A percentile compares a stretch with the other conserved stretches of the same genome.
Conservation (phyloP, 2,888 invertebrate genomes). For the Ashinkailepas kermadecensis region DNA sequence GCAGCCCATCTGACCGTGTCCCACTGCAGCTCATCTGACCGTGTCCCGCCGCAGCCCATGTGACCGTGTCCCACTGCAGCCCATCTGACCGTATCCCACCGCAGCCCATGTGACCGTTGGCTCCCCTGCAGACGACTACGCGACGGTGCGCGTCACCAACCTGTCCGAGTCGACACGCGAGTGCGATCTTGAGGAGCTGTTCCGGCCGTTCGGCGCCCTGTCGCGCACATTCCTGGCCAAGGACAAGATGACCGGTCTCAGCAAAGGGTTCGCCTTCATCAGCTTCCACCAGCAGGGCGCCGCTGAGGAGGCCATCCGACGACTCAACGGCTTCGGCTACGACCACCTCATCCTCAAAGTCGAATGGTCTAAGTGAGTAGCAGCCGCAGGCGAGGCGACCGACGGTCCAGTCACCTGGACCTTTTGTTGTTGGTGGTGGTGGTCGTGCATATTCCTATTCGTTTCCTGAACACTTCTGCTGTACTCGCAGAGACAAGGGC, state of each 20-base stretch:
- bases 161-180: constrained; percentile 89
- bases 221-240: constrained; percentile 92
- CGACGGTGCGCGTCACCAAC: constrained; percentile 94
- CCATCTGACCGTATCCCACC: neutral
- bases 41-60: neutral
- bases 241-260: constrained; percentile 58
- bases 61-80: neutral
- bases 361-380: constrained; percentile 81
- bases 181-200: constrained; percentile 89
- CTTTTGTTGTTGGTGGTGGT: too few species aligned
- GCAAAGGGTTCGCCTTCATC: constrained; percentile 97
- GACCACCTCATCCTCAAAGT: constrained; percentile 96
- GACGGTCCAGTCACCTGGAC: too few species aligned
- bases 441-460: too few species aligned
- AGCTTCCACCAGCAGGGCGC: constrained; percentile 87
- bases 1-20: too few species aligned
- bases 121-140: constrained; percentile 55
- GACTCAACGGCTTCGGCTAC: constrained; percentile 87
- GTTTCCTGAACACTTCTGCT: too few species aligned
- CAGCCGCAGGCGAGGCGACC: neutral
- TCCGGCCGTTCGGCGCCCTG: constrained; percentile 85
- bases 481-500: too few species aligned
- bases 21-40: neutral
- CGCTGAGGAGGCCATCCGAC: constrained; percentile 83
- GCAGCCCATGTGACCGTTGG: neutral